Evolutionary conservation across 2,113 vertebrate species (phyloP).

Genomic region (Scatophagus argus): DNA sequence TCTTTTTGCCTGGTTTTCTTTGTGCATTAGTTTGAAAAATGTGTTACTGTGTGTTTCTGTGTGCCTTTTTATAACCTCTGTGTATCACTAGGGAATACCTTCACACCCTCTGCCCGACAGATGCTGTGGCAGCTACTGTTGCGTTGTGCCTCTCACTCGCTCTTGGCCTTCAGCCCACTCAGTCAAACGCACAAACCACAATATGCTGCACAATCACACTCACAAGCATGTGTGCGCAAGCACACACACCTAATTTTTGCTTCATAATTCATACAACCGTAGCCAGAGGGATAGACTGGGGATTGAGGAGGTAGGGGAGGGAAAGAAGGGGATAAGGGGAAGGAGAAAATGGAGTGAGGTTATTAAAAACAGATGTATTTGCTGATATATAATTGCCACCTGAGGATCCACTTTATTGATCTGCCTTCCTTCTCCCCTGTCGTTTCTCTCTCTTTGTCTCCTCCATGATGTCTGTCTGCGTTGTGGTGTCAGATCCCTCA

Average conservation of each 20-base stretch:
- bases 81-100: slow-evolving; percentile 60
- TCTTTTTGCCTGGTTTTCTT: slow-evolving; percentile 7
- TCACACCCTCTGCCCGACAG: slow-evolving; percentile 66
- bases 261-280: slow-evolving; percentile 58
- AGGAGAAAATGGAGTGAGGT: slow-evolving; percentile 43
- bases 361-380: slow-evolving; percentile 63
- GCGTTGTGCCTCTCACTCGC: slow-evolving; percentile 31
- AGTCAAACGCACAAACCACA: slow-evolving; percentile 57
- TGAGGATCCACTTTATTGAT: slow-evolving; percentile 62
- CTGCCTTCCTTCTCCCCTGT: not conserved
- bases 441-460: not conserved
- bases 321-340: slow-evolving; percentile 7
- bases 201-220: slow-evolving; percentile 35
- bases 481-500: slow-evolving; percentile 76
- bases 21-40: slow-evolving; percentile 1
- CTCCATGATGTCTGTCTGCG: slow-evolving; percentile 52
- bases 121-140: slow-evolving; percentile 63
- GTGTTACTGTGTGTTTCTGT: slow-evolving; percentile 25
- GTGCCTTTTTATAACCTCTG: slow-evolving; percentile 58
- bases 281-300: slow-evolving; percentile 39
- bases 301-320: slow-evolving; percentile 24
- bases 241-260: slow-evolving; percentile 54
- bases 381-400: slow-evolving; percentile 63
- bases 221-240: not conserved
- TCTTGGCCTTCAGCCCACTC: slow-evolving; percentile 63